These are phyloP conservation scores for Gallinago solitaria DNA, from an alignment of 2,797 vertebrate species.

Conservation along the genomic window DNA sequence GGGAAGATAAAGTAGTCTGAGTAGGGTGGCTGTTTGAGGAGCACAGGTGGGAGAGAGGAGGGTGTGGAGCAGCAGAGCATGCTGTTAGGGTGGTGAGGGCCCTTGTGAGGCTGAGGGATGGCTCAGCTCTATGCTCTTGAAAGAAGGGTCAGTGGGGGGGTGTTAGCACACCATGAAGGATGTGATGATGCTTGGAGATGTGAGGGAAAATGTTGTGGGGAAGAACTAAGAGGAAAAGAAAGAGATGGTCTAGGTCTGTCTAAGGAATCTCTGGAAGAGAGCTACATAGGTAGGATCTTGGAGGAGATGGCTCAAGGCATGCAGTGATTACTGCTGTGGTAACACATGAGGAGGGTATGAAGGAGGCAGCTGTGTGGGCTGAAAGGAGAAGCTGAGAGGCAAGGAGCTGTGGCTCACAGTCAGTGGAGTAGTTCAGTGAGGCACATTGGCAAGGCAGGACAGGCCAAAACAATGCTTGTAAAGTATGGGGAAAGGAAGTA, in stretches of 20 bases:
- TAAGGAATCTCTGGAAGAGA: background rate
- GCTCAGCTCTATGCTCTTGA: background rate
- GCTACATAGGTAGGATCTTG: background rate
- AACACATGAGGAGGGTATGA: background rate
- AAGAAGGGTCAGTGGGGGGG: background rate
- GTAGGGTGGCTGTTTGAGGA: background rate
- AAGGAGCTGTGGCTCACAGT: background rate
- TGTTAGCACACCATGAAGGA: background rate
- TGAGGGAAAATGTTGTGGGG: background rate
- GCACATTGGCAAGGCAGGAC: background rate
- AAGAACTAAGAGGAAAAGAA: background rate
- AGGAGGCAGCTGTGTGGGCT: background rate
- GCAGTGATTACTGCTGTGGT: background rate
- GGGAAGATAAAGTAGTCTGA: background rate
- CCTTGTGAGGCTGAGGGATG: background rate
- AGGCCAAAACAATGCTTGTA: background rate
- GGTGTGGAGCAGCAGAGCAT: background rate
- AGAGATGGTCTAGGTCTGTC: background rate
- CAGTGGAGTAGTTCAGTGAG: background rate
- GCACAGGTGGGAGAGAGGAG: background rate
- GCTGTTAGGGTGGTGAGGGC: background rate
- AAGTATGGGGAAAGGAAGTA: background rate
- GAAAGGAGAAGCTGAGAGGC: background rate
- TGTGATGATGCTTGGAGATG: background rate
- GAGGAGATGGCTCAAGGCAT: fast-evolving